These are phyloP conservation scores for Cerastis leucographa DNA, from an alignment of 2,888 invertebrate species.

Conservation along the genomic window DNA sequence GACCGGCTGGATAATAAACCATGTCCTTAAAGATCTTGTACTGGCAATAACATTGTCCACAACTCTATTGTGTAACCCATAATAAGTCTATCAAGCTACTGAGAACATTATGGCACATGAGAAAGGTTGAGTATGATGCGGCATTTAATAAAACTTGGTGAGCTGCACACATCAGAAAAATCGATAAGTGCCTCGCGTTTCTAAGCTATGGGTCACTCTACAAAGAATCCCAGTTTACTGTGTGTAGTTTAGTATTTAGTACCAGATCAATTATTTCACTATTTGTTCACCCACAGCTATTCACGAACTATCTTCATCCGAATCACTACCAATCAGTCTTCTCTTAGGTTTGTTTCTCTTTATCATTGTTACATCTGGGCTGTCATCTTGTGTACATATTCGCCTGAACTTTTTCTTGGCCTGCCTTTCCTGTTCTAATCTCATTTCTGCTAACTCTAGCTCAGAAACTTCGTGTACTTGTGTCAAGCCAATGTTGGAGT, in stretches of 20 bases:
- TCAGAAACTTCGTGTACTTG: slow-evolving; percentile 88
- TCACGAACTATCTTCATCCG: slow-evolving; percentile 77
- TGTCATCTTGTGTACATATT: slow-evolving; percentile 72
- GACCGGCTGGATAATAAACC: slow-evolving; percentile 48
- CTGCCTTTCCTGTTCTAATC: slow-evolving; percentile 82
- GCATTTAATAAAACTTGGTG: background rate
- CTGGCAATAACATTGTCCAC: slow-evolving; percentile 10
- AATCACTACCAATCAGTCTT: slow-evolving; percentile 85
- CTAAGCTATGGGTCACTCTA: background rate
- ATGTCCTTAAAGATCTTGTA: slow-evolving; percentile 16
- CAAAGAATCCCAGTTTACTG: background rate
- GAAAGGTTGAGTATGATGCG: background rate
- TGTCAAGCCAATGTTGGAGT: slow-evolving; percentile 89
- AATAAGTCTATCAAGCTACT: background rate
- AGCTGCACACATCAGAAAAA: background rate
- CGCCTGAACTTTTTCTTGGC: slow-evolving; percentile 69
- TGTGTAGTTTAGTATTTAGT: background rate
- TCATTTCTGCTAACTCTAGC: slow-evolving; percentile 92
- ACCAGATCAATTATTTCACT: slow-evolving; percentile 17
- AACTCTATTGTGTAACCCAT: background rate
- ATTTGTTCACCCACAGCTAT: slow-evolving; percentile 53
- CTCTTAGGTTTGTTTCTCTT: slow-evolving; percentile 76
- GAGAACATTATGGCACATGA: background rate
- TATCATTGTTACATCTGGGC: slow-evolving; percentile 75
- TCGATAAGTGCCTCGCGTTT: background rate